Evolutionary conservation across 2,113 vertebrate species (phyloP), one percentile per base, ranked within the genome.

Genomic region (Clarias batrachus): DNA sequence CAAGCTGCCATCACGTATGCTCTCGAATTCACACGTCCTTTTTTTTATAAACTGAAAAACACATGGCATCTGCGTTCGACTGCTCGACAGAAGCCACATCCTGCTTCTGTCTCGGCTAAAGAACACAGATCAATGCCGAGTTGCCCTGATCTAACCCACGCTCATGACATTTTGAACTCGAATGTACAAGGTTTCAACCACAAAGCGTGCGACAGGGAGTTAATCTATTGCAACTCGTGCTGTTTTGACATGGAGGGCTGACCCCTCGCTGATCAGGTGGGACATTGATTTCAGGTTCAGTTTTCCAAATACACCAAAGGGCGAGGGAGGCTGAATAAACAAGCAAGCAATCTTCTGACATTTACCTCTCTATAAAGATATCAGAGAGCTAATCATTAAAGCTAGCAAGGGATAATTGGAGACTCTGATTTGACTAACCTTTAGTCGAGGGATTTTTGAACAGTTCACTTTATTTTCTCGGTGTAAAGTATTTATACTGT

Each of bases 231-330:
- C 84, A 41, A 3, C 57, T 70, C 63, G 73, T 57, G 63, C 85
- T 92, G 92, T 91, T 93, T 90, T 93, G 92, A 93, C 89, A 90
- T 10, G 37, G 90, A 90, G 90, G 88, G 66, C 81, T 89, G 88
- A 82, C 82, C 86, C 25, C 62, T 87, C 71, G 66, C 68, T 52
- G 83, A 88, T 90, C 91, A 89, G 81, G 85, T 52, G 63, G 84
- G 57, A 6, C 0, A 92, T 93, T 90, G 89, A 93, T 93, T 93
- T 91, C 52, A 82, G 56, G 88, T 91, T 91, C 77, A 86, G 81
- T 84, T 91, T 87, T 91, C 83, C 90, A 91, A 91, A 88, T 92
- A 84, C 90, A 91, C 66, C 23, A 84, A 92, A 92, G 85, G 88
- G 86, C 87, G 88, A 79, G 84, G 12, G 87, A 82, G 84, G 89